A percentile compares a stretch with the other conserved stretches of the same genome.
phyloP scores from a whole-genome alignment of 92 coral and sea anemone genomes.

The Scolanthus callimorphus region DNA sequence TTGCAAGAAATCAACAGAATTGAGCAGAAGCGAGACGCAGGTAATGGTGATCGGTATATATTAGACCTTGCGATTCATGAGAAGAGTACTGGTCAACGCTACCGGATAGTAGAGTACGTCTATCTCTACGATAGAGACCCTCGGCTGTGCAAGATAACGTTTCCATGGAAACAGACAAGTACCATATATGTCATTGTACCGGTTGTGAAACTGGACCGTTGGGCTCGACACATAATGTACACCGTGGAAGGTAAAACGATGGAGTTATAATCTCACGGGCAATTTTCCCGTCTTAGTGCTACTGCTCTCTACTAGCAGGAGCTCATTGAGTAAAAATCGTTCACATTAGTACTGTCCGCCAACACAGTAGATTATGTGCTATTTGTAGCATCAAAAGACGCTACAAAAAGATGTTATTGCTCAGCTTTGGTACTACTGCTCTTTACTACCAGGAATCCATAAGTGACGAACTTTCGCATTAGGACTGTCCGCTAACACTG shows the following conservation, averaged over 20 bases:
- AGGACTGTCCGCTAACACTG: too few relatives aligned
- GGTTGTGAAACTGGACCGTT: slow-evolving; percentile 5
- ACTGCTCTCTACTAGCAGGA: too few relatives aligned
- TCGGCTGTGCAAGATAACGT: slow-evolving; percentile 7
- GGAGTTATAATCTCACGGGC: too few relatives aligned
- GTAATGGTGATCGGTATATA: slow-evolving; percentile 7
- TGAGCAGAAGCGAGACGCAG: slow-evolving; percentile 8
- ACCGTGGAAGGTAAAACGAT: slow-evolving; percentile 20
- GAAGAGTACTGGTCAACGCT: neutral
- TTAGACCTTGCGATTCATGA: slow-evolving; percentile 2
- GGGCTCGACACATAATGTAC: slow-evolving; percentile 16
- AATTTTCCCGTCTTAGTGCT: too few relatives aligned
- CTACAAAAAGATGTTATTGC: too few relatives aligned
- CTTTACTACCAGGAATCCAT: too few relatives aligned
- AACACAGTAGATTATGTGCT: too few relatives aligned
- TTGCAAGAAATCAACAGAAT: slow-evolving; percentile 3
- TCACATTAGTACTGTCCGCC: too few relatives aligned
- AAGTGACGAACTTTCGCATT: too few relatives aligned
- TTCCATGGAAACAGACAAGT: neutral
- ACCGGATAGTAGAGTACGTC: slow-evolving; percentile 14
- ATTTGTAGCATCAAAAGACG: too few relatives aligned
- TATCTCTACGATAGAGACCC: slow-evolving; percentile 10
- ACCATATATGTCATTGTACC: slow-evolving; percentile 15
- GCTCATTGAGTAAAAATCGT: too few relatives aligned
- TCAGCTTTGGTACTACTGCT: too few relatives aligned